These are phyloP conservation scores for Chymomyza fuscimana DNA, from an alignment of 2,888 invertebrate genomes.

Conservation along the genomic window DNA sequence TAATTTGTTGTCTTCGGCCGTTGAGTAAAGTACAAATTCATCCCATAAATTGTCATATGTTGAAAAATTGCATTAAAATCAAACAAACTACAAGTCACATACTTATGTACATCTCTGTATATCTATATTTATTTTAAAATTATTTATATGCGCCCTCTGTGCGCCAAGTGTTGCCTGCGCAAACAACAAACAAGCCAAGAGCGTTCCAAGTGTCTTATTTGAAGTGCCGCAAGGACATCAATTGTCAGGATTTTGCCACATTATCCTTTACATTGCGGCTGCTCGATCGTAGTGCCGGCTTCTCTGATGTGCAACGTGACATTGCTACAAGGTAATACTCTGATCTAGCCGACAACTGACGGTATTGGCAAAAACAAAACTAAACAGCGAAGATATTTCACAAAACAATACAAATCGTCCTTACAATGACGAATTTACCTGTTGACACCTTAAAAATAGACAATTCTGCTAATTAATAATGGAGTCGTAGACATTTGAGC, in stretches of 20 bases:
- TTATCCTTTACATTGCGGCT: slow-evolving; percentile 70
- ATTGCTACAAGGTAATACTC: slow-evolving; percentile 58
- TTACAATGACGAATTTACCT: slow-evolving; percentile 71
- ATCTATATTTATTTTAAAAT: slow-evolving; percentile 47
- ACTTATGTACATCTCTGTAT: background rate
- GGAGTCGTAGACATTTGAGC: slow-evolving; percentile 29
- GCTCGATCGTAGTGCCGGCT: slow-evolving; percentile 33
- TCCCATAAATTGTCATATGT: slow-evolving; percentile 18
- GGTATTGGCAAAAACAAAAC: slow-evolving; percentile 53
- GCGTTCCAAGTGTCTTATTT: slow-evolving; percentile 43
- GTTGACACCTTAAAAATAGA: slow-evolving; percentile 71
- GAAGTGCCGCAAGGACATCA: slow-evolving; percentile 66
- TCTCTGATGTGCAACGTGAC: slow-evolving; percentile 70
- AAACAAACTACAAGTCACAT: slow-evolving; percentile 36
- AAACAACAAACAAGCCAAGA: slow-evolving; percentile 56
- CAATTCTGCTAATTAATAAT: slow-evolving; percentile 71
- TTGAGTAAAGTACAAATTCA: background rate
- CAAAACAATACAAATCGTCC: slow-evolving; percentile 39
- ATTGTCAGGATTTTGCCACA: slow-evolving; percentile 75
- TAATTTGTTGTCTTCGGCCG: too few relatives aligned
- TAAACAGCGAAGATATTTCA: slow-evolving; percentile 30
- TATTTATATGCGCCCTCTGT: slow-evolving; percentile 65
- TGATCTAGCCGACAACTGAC: slow-evolving; percentile 53
- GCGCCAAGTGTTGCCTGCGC: slow-evolving; percentile 58
- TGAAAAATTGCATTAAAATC: slow-evolving; percentile 46